These are phyloP conservation scores for Catocala nupta DNA, from an alignment of 2,888 invertebrate species.

Conservation along the genomic window DNA sequence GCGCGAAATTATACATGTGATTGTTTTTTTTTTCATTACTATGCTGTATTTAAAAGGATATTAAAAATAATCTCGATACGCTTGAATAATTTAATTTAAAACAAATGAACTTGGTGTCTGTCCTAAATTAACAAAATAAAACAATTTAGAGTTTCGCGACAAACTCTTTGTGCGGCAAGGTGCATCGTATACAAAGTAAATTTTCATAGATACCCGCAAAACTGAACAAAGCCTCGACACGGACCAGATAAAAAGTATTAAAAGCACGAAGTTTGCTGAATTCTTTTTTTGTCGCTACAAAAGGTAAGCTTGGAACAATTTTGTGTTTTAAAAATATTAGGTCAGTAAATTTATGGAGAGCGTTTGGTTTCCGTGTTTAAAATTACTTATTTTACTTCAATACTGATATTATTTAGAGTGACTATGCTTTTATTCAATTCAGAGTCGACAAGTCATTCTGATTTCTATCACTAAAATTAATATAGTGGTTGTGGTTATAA, in stretches of 20 bases:
- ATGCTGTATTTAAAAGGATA: too few relatives aligned
- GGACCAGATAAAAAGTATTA: constrained; percentile 58
- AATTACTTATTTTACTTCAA: not conserved
- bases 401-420: not conserved
- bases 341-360: constrained; percentile 1
- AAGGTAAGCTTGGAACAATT: constrained; percentile 8
- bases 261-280: constrained; percentile 48
- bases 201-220: constrained; percentile 30
- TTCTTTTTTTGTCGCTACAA: constrained; percentile 32
- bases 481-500: too few relatives aligned
- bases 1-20: too few relatives aligned
- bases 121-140: constrained; percentile 20
- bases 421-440: not conserved
- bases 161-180: constrained; percentile 19
- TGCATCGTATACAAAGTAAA: constrained; percentile 25
- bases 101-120: constrained; percentile 10
- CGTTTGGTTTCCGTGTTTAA: not conserved
- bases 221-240: constrained; percentile 48
- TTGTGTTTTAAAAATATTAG: constrained; percentile 30
- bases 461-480: too few relatives aligned
- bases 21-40: too few relatives aligned
- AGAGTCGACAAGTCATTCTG: too few relatives aligned
- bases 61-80: too few relatives aligned
- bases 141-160: constrained; percentile 17
- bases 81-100: too few relatives aligned